Percentiles rank a stretch among this genome's conserved stretches.
These are phyloP conservation scores for Martes flavigula DNA, from an alignment of 2,797 vertebrate species.

Conservation along the genomic window DNA sequence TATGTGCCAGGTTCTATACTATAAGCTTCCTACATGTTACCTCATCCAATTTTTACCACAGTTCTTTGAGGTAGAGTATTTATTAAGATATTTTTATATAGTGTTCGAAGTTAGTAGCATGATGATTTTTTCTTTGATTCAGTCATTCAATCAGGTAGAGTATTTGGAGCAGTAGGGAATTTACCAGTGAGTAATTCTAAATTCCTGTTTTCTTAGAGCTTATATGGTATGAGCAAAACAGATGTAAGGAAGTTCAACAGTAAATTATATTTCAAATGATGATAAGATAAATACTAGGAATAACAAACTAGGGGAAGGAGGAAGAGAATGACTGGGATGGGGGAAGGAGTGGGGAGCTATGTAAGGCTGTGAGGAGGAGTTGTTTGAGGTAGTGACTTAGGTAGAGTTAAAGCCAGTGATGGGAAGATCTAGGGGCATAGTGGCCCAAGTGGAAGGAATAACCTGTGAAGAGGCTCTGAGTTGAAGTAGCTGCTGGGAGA, in stretches of 20 bases:
- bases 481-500: not conserved
- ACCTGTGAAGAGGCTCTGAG: not conserved
- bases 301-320: not conserved
- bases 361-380: not conserved
- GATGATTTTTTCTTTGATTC: conserved; percentile 22
- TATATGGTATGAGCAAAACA: conserved; percentile 8
- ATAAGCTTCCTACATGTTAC: not conserved
- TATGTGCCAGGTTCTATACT: not conserved
- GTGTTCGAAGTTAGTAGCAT: conserved; percentile 12
- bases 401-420: not conserved
- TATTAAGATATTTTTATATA: conserved; percentile 21
- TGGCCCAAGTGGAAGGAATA: not conserved
- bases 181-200: not conserved
- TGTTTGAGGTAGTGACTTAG: not conserved
- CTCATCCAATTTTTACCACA: conserved; percentile 6
- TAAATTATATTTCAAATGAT: conserved; percentile 8
- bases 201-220: not conserved
- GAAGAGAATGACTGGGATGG: not conserved
- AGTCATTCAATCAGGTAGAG: not conserved
- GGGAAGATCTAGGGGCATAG: not conserved
- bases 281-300: not conserved
- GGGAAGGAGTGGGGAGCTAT: not conserved
- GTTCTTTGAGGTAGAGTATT: conserved; percentile 11
- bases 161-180: not conserved
- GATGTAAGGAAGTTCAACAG: not conserved